Conservation (phyloP, 2,888 invertebrate genomes). For the Drosophila basisetae region DNA sequence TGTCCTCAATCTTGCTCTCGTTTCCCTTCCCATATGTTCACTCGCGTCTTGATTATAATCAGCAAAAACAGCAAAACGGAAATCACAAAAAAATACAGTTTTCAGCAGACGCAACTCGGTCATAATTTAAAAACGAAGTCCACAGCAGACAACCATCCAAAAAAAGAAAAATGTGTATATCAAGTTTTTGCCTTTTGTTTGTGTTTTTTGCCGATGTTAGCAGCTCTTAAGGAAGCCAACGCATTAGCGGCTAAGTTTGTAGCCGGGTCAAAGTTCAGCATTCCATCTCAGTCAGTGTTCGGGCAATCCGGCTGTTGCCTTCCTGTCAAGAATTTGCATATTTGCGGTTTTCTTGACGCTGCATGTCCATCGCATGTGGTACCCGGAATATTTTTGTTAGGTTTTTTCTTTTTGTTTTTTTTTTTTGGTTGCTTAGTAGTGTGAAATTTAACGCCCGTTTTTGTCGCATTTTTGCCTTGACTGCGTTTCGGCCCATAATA, state of each 20-base stretch:
- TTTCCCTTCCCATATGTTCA: slow-evolving; percentile 3
- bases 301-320: slow-evolving; percentile 52
- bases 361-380: slow-evolving; percentile 70
- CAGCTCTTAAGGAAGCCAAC: slow-evolving; percentile 43
- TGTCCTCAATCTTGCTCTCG: not conserved
- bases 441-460: slow-evolving; percentile 76
- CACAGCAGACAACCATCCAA: not conserved
- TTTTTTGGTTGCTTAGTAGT: slow-evolving; percentile 44
- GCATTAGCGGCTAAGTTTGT: slow-evolving; percentile 61
- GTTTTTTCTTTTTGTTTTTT: slow-evolving; percentile 2
- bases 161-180: slow-evolving; percentile 26
- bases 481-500: slow-evolving; percentile 67
- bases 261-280: slow-evolving; percentile 71
- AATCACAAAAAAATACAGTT: slow-evolving; percentile 9
- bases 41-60: slow-evolving; percentile 38
- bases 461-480: slow-evolving; percentile 72
- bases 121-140: slow-evolving; percentile 30
- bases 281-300: slow-evolving; percentile 41
- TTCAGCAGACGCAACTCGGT: slow-evolving; percentile 18
- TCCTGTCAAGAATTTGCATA: slow-evolving; percentile 73
- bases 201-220: slow-evolving; percentile 41
- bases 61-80: slow-evolving; percentile 12
- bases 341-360: slow-evolving; percentile 66
- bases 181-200: slow-evolving; percentile 25
- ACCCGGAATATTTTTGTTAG: slow-evolving; percentile 37